Percentiles rank a stretch among this genome's conserved stretches.
Conservation (phyloP, 2,797 vertebrate genomes). For the Alouatta caraya region DNA sequence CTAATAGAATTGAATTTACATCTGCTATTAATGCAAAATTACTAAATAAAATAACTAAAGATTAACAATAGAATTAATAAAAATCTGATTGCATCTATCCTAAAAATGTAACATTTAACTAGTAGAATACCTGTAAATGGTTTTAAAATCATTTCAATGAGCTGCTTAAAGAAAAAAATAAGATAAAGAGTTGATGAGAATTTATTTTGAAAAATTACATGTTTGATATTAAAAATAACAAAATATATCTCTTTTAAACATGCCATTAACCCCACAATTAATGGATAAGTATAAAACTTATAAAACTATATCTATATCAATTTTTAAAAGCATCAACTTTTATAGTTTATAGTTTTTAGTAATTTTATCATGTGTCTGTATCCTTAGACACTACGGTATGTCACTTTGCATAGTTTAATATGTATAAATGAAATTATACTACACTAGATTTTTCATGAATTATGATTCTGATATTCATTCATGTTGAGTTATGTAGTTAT, state of each 20-base stretch:
- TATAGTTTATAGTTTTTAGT: not conserved
- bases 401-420: not conserved
- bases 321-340: not conserved
- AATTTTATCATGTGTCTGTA: not conserved
- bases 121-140: not conserved
- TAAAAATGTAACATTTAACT: not conserved
- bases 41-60: not conserved
- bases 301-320: not conserved
- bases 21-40: not conserved
- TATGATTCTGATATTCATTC: not conserved
- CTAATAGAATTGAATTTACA: not conserved
- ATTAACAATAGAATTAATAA: not conserved
- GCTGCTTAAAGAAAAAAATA: not conserved
- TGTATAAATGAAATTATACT: not conserved
- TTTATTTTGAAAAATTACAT: not conserved
- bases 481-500: not conserved
- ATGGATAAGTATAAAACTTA: not conserved
- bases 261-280: not conserved
- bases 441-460: not conserved
- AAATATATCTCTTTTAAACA: not conserved
- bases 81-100: not conserved
- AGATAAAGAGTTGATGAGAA: not conserved
- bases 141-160: not conserved
- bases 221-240: not conserved
- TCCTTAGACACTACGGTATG: not conserved